A percentile compares a stretch with the other conserved stretches of the same genome.
phyloP scores from a whole-genome alignment of 1,140 invertebrate genomes.

The Pachyrhynchus sulphureomaculatus region DNA sequence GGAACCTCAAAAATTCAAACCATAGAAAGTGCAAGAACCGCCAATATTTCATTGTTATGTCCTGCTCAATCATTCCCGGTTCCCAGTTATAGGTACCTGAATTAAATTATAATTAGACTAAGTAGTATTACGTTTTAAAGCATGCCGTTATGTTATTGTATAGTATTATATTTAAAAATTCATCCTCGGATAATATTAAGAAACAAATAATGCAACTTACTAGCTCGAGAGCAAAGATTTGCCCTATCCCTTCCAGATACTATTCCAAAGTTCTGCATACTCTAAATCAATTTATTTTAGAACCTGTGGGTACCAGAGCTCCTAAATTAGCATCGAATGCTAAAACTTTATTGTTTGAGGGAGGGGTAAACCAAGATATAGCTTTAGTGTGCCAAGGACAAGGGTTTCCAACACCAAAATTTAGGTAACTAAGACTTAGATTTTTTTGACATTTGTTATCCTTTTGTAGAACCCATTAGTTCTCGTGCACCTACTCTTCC shows the following conservation, averaged over 20 bases:
- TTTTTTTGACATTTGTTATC: not conserved
- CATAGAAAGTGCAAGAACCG: constrained; percentile 47
- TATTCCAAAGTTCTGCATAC: too few relatives aligned
- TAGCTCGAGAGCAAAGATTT: too few relatives aligned
- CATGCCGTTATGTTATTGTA: too few relatives aligned
- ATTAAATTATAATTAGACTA: too few relatives aligned
- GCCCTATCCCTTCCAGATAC: too few relatives aligned
- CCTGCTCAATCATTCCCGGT: constrained; percentile 58
- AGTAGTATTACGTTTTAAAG: too few relatives aligned
- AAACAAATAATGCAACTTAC: too few relatives aligned
- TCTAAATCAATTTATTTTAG: constrained; percentile 53
- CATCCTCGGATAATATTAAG: too few relatives aligned
- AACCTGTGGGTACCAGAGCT: constrained; percentile 70
- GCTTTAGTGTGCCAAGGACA: constrained; percentile 67
- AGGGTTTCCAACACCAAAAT: constrained; percentile 57
- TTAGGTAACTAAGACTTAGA: constrained; percentile 49
- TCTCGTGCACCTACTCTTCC: constrained; percentile 53
- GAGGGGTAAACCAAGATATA: constrained; percentile 52
- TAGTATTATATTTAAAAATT: too few relatives aligned
- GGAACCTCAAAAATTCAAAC: constrained; percentile 62
- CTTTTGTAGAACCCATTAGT: constrained; percentile 58
- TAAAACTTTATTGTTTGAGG: constrained; percentile 59
- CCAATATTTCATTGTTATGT: constrained; percentile 55
- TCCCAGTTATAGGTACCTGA: constrained; percentile 55
- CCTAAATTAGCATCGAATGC: constrained; percentile 66